Evolutionary conservation across 2,888 invertebrate genomes (phyloP).

Genomic region (Aphodius granarius): DNA sequence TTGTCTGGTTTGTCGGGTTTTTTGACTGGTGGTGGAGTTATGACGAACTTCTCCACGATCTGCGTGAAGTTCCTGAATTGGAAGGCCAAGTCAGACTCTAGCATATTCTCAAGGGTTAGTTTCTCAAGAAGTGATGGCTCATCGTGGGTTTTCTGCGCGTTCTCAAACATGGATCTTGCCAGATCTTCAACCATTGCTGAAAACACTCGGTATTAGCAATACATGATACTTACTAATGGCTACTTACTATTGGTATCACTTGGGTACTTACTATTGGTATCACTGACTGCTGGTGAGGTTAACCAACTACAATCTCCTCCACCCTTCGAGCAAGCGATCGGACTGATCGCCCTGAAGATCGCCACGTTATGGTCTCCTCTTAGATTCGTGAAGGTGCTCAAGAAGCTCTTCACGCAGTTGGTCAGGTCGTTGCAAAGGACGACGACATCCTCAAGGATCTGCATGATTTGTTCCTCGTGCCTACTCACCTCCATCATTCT

Average conservation of each 20-base stretch:
- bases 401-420: not conserved
- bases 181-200: not conserved
- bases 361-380: not conserved
- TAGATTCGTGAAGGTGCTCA: not conserved
- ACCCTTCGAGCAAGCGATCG: not conserved
- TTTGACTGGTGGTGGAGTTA: not conserved
- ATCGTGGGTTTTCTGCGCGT: not conserved
- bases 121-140: not conserved
- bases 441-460: not conserved
- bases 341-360: not conserved
- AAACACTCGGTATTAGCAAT: too few species aligned
- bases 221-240: too few species aligned
- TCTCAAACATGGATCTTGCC: not conserved
- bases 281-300: not conserved
- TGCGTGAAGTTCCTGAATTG: not conserved
- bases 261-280: not conserved
- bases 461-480: not conserved
- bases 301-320: not conserved
- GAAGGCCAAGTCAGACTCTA: not conserved
- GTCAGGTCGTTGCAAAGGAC: not conserved
- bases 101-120: not conserved
- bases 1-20: not conserved
- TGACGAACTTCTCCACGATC: not conserved
- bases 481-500: not conserved
- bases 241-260: too few species aligned